Conservation (phyloP, 2,888 invertebrate genomes). For the Nomada lathburiana region DNA sequence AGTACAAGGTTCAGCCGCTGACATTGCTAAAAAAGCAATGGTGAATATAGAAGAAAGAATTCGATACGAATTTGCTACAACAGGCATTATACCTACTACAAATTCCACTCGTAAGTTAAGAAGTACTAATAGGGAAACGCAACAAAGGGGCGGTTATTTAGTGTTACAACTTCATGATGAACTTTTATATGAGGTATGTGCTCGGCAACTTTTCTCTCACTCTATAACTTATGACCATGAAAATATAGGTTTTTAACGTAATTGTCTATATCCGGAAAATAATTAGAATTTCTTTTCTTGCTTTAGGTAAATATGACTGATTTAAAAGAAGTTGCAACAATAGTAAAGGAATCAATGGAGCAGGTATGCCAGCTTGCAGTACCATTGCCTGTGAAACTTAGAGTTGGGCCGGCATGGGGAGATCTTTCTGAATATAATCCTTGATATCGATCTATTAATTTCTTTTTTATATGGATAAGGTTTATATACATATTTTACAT, state of each 20-base stretch:
- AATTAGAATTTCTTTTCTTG: background rate
- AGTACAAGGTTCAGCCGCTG: conserved; percentile 98
- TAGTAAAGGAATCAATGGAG: conserved; percentile 93
- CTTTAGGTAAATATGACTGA: conserved; percentile 87
- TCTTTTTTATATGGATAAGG: background rate
- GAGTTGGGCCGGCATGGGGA: conserved; percentile 94
- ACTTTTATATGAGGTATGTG: conserved; percentile 92
- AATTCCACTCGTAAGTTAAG: conserved; percentile 72
- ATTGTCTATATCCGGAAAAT: background rate
- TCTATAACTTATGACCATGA: background rate
- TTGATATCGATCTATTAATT: conserved; percentile 42
- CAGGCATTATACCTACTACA: conserved; percentile 72
- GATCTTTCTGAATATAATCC: conserved; percentile 82
- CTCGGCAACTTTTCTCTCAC: background rate
- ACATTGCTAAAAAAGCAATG: conserved; percentile 97
- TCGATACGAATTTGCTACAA: conserved; percentile 83
- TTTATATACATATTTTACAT: conserved; percentile 4
- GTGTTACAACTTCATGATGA: conserved; percentile 98
- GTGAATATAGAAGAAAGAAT: conserved; percentile 89
- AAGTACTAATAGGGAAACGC: conserved; percentile 69
- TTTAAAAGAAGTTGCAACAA: conserved; percentile 86
- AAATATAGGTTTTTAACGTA: background rate
- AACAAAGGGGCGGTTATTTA: conserved; percentile 86
- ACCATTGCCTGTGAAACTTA: conserved; percentile 95
- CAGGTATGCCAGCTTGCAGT: conserved; percentile 89